Evolutionary conservation across 2,888 invertebrate genomes (phyloP).

Genomic region (Lamellibrachia columna): DNA sequence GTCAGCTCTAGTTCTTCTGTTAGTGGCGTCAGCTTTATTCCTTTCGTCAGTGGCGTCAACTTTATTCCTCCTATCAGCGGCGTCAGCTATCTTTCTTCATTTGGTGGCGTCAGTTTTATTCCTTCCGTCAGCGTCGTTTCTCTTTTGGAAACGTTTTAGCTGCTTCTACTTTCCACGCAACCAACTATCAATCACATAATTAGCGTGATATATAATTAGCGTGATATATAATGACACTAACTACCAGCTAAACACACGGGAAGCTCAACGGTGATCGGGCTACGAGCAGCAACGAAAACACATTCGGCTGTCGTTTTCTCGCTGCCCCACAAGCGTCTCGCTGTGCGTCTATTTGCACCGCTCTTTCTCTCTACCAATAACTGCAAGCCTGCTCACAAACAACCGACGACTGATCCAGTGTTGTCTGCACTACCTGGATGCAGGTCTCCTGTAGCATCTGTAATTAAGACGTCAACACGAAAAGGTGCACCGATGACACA

Average conservation of each 20-base stretch:
- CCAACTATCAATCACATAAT: not conserved
- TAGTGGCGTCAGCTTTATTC: not conserved
- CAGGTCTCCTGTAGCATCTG: not conserved
- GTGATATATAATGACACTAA: not conserved
- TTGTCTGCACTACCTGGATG: not conserved
- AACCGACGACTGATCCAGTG: not conserved
- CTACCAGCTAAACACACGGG: not conserved
- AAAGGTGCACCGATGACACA: not conserved
- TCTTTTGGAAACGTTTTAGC: no score
- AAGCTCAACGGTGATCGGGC: not conserved
- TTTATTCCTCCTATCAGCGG: no score
- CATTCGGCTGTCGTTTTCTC: not conserved
- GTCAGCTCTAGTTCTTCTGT: not conserved
- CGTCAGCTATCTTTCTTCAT: no score
- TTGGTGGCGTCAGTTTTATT: no score
- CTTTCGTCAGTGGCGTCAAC: not conserved
- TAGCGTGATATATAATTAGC: not conserved
- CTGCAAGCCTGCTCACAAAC: not conserved
- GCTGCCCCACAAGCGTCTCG: not conserved
- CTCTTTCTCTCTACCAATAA: not conserved
- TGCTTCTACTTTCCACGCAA: not conserved
- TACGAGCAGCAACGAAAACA: not conserved
- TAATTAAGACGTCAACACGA: constrained; percentile 16
- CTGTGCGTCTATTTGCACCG: not conserved
- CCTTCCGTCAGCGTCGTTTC: no score